These are phyloP conservation scores for Morelia viridis DNA, from an alignment of 2,797 vertebrate genomes.

Conservation along the genomic window DNA sequence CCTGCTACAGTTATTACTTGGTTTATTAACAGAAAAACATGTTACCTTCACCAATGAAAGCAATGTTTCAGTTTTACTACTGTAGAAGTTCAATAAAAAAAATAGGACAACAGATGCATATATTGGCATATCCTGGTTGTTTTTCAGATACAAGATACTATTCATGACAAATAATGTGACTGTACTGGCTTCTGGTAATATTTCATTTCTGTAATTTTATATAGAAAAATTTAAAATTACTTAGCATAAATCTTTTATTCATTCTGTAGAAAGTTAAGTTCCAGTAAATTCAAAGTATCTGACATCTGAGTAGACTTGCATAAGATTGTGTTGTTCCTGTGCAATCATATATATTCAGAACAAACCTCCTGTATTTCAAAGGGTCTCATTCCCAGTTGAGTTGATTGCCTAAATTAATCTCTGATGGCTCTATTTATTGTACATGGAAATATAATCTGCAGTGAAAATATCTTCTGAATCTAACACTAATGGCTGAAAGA, in stretches of 20 bases:
- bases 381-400: neutral
- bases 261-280: neutral
- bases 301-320: neutral
- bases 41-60: neutral
- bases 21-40: neutral
- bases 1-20: neutral
- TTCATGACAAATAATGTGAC: neutral
- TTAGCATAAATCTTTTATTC: neutral
- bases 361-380: neutral
- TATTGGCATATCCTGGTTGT: neutral
- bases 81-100: neutral
- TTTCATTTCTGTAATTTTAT: neutral
- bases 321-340: neutral
- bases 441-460: neutral
- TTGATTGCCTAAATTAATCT: neutral
- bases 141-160: neutral
- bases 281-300: neutral
- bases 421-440: neutral
- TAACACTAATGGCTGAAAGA: neutral
- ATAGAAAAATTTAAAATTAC: neutral
- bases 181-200: neutral
- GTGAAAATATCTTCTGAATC: neutral
- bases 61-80: neutral
- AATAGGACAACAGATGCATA: neutral
- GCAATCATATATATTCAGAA: neutral